These are phyloP conservation scores for Tragelaphus buxtoni DNA, from an alignment of 2,113 vertebrate species.

Conservation along the genomic window DNA sequence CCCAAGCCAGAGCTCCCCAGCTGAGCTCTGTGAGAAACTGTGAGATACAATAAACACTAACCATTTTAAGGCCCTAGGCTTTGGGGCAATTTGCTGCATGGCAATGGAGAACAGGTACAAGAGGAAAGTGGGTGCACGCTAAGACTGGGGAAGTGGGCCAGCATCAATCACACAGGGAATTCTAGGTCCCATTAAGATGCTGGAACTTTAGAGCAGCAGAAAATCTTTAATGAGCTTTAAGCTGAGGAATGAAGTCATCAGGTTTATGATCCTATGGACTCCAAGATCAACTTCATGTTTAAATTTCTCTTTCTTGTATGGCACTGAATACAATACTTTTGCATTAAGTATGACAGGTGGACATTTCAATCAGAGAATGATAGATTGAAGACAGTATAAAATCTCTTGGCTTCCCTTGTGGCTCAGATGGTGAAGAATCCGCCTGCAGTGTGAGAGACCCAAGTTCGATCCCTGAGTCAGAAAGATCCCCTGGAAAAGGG, in stretches of 20 bases:
- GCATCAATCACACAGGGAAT: background rate
- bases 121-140: background rate
- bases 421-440: background rate
- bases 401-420: background rate
- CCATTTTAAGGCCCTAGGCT: background rate
- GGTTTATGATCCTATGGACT: background rate
- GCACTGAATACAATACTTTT: background rate
- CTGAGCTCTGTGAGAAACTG: background rate
- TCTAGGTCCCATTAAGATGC: background rate
- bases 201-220: background rate
- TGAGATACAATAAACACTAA: background rate
- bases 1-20: background rate
- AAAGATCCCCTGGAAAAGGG: background rate
- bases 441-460: background rate
- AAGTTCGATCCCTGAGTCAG: background rate
- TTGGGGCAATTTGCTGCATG: background rate
- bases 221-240: background rate
- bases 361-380: slow-evolving; percentile 21
- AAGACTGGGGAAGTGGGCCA: background rate
- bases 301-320: background rate
- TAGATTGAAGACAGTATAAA: background rate
- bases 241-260: background rate
- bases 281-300: background rate
- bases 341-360: background rate
- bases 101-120: background rate